A percentile compares a stretch with the other conserved stretches of the same genome.
phyloP scores from a whole-genome alignment of 2,113 vertebrate genomes.

The Excalfactoria chinensis region DNA sequence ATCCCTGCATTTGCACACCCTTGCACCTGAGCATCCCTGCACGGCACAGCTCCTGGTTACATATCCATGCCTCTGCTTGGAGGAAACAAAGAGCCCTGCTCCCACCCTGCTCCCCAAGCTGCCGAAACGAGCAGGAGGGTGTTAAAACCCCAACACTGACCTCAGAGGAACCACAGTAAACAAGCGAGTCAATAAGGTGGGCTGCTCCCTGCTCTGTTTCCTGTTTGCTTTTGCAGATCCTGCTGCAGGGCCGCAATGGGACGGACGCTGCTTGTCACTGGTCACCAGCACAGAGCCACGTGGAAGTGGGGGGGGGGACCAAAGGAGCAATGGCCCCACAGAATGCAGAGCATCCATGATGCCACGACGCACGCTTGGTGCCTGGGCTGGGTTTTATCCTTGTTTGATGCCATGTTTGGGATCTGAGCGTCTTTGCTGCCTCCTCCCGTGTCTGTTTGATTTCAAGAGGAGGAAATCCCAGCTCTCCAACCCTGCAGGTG shows the following conservation, averaged over 20 bases:
- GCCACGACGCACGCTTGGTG: too few relatives aligned
- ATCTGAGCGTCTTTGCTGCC: neutral
- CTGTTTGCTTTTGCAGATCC: constrained; percentile 58
- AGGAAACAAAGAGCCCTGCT: neutral
- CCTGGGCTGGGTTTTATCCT: neutral
- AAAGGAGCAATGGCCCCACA: too few relatives aligned
- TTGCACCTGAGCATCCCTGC: neutral
- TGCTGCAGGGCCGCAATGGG: neutral
- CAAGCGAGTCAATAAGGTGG: neutral
- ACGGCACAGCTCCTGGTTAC: neutral
- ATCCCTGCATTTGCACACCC: too few relatives aligned
- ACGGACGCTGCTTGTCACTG: neutral
- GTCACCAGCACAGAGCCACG: neutral
- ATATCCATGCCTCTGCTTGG: neutral
- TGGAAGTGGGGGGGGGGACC: too few relatives aligned
- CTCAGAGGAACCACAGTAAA: constrained; percentile 2
- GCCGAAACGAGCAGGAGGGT: neutral
- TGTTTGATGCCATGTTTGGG: neutral
- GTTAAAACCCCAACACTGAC: neutral
- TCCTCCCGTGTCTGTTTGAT: neutral
- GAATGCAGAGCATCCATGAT: neutral
- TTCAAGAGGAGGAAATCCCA: neutral
- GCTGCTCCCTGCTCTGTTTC: constrained; percentile 42
- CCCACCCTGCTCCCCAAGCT: neutral
- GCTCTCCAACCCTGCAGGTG: neutral